Evolutionary conservation across 2,888 invertebrate species (phyloP), one percentile per base, ranked within the genome.

Genomic region (Latheticus oryzae): DNA sequence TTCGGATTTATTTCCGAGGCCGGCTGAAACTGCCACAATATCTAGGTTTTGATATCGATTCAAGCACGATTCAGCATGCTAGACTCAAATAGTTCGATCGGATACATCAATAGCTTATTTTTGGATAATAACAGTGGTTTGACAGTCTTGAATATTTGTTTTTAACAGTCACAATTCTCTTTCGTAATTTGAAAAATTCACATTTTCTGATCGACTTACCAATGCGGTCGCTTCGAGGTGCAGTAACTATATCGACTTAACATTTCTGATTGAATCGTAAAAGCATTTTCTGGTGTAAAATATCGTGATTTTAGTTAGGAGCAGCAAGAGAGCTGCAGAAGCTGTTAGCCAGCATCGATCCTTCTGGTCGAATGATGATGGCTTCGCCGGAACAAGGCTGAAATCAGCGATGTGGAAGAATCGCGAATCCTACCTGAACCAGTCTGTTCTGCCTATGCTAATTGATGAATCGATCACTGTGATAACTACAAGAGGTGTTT

Each of bases 121-220:
- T 37, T 48, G 26, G 28, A 35, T 47, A 21, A 26, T 28, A 33
- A 35, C 23, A 35, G 48, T 48, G n/a, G n/a, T n/a, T n/a, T 48
- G 48, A 35, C 48, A 35, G 35, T 32, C 12, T 5, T 8, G 8
- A 43, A 51, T 40, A 15, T n/a, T n/a, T n/a, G n/a, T n/a, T n/a
- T n/a, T n/a, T n/a, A n/a, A n/a, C n/a, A n/a, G n/a, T n/a, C n/a
- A n/a, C n/a, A n/a, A n/a, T n/a, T n/a, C n/a, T n/a, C n/a, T n/a
- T n/a, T n/a, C n/a, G n/a, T n/a, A n/a, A n/a, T n/a, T n/a, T n/a
- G n/a, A 58, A 61, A 57, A 59, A 58, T 59, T 61, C 50, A 42
- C 60, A 61, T 61, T 63, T 61, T 63, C 63, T 60, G 53, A 50
- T 63, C 57, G 47, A 54, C 45, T 57, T 61, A 61, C 47, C 59